Base-by-base conservation (phyloP, 1,140 invertebrate species). In the Matsumurasca onukii region DNA sequence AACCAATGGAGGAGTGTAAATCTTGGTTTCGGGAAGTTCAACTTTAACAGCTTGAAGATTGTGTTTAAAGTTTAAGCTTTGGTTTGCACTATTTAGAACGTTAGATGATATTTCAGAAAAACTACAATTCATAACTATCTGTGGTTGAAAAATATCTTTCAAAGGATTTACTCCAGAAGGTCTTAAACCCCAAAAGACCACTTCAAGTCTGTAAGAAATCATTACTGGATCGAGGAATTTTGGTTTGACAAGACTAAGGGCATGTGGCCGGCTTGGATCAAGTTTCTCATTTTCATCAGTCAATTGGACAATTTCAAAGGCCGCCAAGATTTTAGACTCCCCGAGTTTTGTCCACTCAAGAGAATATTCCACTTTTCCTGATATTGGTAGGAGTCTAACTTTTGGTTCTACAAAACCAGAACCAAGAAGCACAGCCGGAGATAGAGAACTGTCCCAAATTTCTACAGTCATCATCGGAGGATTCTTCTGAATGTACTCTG, bases 61-160 rank as follows among this genome's bases (percentile, higher is more conserved):
- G n/a, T 5, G n/a, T 51, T 51, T 17, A 51, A 51, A 51, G 24
- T 51, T 51, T 9, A 51, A 22, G n/a, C 17, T 20, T 12, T 3
- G n/a, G 5, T 12, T 51, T 3, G 49, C n/a, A 20, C 24, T 17
- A 51, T 17, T 51, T 51, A 51, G 3, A 51, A 51, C n/a, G 24
- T n/a, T 51, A 12, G 49, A 51, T 22, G n/a, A 20, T 22, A 51
- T 3, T 51, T 51, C 3, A 5, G 3, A 3, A 12, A 20, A 5
- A 51, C 17, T 20, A 51, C 49, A 51, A 20, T 51, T 17, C 24
- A 51, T 51, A 20, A 3, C 24, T 20, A 20, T 22, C n/a, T 78
- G 75, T 17, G 76, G 77, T 1, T n/a, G 9, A 25, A 39, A 24
- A 5, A 55, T 52, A 9, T 67, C 1, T 48, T 27, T 65, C 5